Conservation (phyloP, 2,113 vertebrate species). For the Cyanocitta stelleri region DNA sequence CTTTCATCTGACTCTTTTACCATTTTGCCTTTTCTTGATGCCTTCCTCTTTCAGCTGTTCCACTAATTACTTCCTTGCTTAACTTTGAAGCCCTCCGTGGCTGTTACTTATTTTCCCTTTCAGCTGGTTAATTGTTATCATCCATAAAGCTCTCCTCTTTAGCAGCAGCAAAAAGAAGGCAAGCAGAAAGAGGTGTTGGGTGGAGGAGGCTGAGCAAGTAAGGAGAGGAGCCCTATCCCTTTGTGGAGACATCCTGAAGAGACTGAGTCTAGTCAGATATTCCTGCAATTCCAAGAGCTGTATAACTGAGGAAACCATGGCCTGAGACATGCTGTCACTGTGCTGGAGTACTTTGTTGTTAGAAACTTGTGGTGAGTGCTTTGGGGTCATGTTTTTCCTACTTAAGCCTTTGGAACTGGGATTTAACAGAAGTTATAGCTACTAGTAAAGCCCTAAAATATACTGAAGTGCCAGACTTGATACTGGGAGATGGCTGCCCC, state of each 20-base stretch:
- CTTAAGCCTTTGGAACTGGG: not conserved
- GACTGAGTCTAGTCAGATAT: not conserved
- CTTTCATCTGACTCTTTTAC: not conserved
- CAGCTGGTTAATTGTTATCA: slow-evolving; percentile 11
- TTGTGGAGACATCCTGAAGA: not conserved
- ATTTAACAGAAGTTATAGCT: not conserved
- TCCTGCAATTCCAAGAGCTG: not conserved
- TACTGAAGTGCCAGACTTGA: not conserved
- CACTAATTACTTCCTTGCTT: slow-evolving; percentile 37
- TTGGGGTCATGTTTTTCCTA: not conserved
- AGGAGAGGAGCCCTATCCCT: not conserved
- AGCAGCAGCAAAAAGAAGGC: not conserved
- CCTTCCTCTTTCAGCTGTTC: not conserved
- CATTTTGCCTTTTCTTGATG: not conserved
- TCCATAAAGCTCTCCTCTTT: not conserved
- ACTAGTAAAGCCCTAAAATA: not conserved
- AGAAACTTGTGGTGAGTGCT: not conserved
- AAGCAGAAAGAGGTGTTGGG: not conserved
- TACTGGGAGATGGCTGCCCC: not conserved
- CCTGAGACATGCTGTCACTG: not conserved
- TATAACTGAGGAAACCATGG: not conserved
- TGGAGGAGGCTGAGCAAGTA: not conserved
- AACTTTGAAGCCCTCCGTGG: not conserved
- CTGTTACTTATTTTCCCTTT: slow-evolving; percentile 1
- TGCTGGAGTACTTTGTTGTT: not conserved